Conservation (phyloP, 2,888 invertebrate genomes). For the Eretmocerus hayati region DNA sequence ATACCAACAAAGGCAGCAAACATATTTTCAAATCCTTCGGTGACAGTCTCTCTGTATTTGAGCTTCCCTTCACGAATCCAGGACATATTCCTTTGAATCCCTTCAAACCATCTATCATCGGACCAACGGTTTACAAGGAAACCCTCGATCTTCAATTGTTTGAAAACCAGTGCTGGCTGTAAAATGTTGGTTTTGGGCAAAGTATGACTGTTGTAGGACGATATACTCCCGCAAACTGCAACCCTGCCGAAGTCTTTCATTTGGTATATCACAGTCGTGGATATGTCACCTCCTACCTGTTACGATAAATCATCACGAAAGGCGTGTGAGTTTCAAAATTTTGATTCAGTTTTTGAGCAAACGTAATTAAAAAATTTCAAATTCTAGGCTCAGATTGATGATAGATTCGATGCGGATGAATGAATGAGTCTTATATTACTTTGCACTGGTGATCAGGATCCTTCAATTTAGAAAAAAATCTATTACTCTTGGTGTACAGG, state of each 20-base stretch:
- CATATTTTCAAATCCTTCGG: slow-evolving; percentile 68
- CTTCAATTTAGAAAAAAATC: too few species aligned
- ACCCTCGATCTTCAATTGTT: slow-evolving; percentile 59
- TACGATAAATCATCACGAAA: too few species aligned
- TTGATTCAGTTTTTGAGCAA: too few species aligned
- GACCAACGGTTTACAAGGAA: slow-evolving; percentile 53
- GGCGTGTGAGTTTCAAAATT: neutral
- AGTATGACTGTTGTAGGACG: slow-evolving; percentile 54
- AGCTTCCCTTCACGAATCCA: slow-evolving; percentile 65
- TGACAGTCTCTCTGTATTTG: slow-evolving; percentile 62
- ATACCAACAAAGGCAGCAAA: slow-evolving; percentile 64
- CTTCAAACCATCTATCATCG: slow-evolving; percentile 55
- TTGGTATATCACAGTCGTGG: slow-evolving; percentile 53
- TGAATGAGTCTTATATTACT: too few species aligned
- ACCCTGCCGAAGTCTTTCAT: slow-evolving; percentile 60
- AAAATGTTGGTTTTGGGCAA: slow-evolving; percentile 50
- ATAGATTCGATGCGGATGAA: too few species aligned
- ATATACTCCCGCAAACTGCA: slow-evolving; percentile 62
- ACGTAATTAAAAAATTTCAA: too few species aligned
- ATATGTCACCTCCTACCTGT: slow-evolving; percentile 64
- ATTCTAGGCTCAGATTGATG: too few species aligned
- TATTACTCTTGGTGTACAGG: too few species aligned
- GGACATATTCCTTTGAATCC: slow-evolving; percentile 55
- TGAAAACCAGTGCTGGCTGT: slow-evolving; percentile 53
- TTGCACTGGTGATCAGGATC: too few species aligned